Base-by-base conservation (phyloP, 2,797 vertebrate species). In the Peromyscus melanophrys region DNA sequence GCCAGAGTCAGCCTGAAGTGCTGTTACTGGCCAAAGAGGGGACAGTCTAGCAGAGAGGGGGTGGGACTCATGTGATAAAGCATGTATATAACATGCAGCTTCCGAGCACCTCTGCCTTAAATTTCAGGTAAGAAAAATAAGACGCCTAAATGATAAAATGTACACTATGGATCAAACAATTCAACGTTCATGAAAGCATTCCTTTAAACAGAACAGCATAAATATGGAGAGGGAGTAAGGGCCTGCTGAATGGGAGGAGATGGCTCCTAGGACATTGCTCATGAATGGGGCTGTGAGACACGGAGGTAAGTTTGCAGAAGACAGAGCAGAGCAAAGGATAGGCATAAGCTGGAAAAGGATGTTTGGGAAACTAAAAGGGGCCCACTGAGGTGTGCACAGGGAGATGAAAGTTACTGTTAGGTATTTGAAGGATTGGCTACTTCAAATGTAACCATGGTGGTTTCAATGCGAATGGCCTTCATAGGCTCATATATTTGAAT, bases 91-190 rank as follows among this genome's bases (percentile, higher is more conserved):
- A 95, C 59, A 29, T 83, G 31, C 2, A 78, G 34, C 73, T 37
- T 95, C 76, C 67, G 80, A 96, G 52, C 4, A 69, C n/a, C 40
- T 14, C 92, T 34, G n/a, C 4, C 91, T 82, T 92, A 92, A 40
- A 93, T 17, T 59, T 80, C 19, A 84, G 29, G 8, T 43, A 93
- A 27, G 27, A 84, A 90, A 92, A 88, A 49, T 6, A 43, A 63
- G 78, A 96, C 46, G 52, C n/a, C 31, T 40, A 63, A 6, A 40
- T 57, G 6, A 88, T 57, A 80, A 91, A 92, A 37, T 37, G 25
- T 96, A 27, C 4, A 34, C 10, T 4, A n/a, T 34, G 19, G 27
- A 81, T 23, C n/a, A 67, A 55, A 80, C 91, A 77, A 10, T 80
- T 49, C 34, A 84, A 43, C n/a, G 17, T 9, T 29, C 37, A 46